phyloP scores from a whole-genome alignment of 2,797 vertebrate species.

The Momotus momota region DNA sequence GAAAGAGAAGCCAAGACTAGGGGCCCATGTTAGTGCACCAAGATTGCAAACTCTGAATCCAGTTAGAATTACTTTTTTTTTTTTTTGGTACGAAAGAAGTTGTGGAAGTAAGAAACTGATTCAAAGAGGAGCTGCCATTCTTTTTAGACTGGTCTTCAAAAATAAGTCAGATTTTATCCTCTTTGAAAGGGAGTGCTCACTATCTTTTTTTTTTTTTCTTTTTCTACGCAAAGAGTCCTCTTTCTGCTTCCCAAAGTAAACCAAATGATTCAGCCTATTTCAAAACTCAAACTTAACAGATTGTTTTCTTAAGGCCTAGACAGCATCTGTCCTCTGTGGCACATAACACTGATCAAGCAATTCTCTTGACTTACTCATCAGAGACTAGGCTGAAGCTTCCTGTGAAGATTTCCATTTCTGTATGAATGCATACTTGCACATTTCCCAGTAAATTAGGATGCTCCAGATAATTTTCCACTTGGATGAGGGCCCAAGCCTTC shows the following conservation, averaged over 20 bases:
- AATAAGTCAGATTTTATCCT: not conserved
- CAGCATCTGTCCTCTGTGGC: not conserved
- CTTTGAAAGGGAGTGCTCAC: fast-evolving
- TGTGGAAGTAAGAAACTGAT: not conserved
- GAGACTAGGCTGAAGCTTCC: not conserved
- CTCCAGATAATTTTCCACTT: not conserved
- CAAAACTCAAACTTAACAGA: not conserved
- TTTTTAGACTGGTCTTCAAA: not conserved
- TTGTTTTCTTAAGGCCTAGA: not conserved
- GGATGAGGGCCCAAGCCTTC: not conserved
- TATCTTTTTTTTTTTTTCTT: no score
- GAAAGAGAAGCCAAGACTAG: not conserved
- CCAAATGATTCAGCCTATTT: not conserved
- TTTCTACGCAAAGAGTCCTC: no score
- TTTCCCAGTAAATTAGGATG: not conserved
- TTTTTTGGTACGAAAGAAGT: not conserved
- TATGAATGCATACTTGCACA: not conserved
- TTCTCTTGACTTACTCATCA: not conserved
- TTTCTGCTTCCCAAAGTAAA: fast-evolving
- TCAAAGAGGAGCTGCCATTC: not conserved
- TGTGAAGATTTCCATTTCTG: not conserved
- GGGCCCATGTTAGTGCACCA: not conserved
- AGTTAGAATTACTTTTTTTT: not conserved
- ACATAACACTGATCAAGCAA: not conserved
- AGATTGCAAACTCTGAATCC: not conserved